Conservation (phyloP, 2,888 invertebrate species). For the Steinernema hermaphroditum region DNA sequence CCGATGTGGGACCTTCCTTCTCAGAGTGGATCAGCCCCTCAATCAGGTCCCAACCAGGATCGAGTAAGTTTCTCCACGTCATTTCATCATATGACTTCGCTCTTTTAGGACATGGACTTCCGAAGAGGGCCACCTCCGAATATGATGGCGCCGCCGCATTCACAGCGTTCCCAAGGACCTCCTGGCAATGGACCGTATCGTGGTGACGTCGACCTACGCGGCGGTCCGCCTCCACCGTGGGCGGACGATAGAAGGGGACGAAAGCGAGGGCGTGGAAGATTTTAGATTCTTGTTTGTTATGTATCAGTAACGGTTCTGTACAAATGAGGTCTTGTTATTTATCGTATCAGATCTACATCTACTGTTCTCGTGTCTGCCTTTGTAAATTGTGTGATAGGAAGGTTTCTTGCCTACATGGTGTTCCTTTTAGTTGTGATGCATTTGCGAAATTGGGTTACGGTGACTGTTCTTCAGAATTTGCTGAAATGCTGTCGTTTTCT, state of each 20-base stretch:
- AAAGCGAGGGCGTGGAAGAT: background rate
- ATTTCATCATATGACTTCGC: background rate
- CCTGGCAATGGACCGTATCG: background rate
- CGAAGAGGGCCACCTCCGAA: background rate
- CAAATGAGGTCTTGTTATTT: too few relatives aligned
- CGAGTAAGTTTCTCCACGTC: background rate
- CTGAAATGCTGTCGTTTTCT: background rate
- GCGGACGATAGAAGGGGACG: background rate
- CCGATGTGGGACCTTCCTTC: background rate
- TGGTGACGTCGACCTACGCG: background rate
- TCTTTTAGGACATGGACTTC: constrained; percentile 4
- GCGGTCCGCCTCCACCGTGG: background rate
- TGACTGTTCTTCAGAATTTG: too few relatives aligned
- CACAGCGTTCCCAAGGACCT: background rate
- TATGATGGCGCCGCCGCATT: background rate
- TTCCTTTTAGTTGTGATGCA: too few relatives aligned
- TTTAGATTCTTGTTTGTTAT: background rate
- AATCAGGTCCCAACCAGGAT: background rate
- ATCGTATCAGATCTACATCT: too few relatives aligned
- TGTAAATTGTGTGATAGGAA: too few relatives aligned
- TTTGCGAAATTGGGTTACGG: too few relatives aligned
- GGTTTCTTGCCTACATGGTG: too few relatives aligned
- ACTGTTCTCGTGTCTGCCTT: too few relatives aligned
- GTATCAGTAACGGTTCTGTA: too few relatives aligned
- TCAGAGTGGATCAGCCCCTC: background rate